These are phyloP conservation scores for Yoshiicerus persimilis DNA, from an alignment of 1,140 invertebrate genomes.

Conservation along the genomic window DNA sequence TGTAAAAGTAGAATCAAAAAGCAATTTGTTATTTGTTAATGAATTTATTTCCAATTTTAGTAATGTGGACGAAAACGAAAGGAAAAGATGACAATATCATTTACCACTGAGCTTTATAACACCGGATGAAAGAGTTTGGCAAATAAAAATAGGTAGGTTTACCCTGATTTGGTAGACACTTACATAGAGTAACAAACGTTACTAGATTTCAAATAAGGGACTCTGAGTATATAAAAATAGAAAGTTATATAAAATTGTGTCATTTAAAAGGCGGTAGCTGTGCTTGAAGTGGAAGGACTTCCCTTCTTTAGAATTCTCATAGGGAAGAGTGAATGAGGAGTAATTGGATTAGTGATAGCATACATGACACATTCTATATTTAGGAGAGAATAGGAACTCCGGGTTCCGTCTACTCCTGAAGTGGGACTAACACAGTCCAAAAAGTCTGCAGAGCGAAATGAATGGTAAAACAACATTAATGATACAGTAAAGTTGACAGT, in stretches of 20 bases:
- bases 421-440: neutral
- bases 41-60: too few relatives aligned
- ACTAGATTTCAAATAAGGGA: neutral
- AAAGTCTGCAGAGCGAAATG: neutral
- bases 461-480: neutral
- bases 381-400: neutral
- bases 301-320: neutral
- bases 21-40: too few relatives aligned
- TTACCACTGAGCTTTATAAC: too few relatives aligned
- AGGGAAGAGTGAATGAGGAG: neutral
- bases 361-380: neutral
- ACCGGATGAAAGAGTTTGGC: too few relatives aligned
- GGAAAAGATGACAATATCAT: too few relatives aligned
- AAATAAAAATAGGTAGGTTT: too few relatives aligned
- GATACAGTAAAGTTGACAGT: neutral
- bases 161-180: neutral
- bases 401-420: neutral
- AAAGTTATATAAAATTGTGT: neutral
- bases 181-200: neutral
- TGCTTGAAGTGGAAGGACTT: neutral
- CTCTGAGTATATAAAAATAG: neutral
- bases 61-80: too few relatives aligned
- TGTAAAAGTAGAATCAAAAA: too few relatives aligned
- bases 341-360: slow-evolving; percentile 1
- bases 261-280: neutral